phyloP scores from a whole-genome alignment of 2,888 invertebrate genomes.

The Phyllotreta striolata region DNA sequence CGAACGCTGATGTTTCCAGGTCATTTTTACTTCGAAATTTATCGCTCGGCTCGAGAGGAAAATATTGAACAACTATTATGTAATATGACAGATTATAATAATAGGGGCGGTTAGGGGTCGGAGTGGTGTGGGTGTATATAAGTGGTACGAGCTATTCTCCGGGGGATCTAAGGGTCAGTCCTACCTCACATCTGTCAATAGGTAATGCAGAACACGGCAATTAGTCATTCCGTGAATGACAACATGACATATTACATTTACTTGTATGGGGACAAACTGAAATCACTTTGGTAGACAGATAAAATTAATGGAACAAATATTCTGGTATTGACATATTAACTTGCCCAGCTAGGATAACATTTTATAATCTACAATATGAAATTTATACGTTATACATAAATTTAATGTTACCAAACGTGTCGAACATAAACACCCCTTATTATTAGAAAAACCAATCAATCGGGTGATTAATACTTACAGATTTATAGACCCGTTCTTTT shows the following conservation, averaged over 20 bases:
- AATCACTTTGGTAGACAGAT: conserved; percentile 48
- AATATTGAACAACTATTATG: conserved; percentile 32
- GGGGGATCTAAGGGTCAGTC: conserved; percentile 54
- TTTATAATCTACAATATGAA: too few species aligned
- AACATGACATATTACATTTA: conserved; percentile 59
- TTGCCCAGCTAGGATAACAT: background rate
- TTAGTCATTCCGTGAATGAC: conserved; percentile 60
- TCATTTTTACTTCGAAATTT: conserved; percentile 10
- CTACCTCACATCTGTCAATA: conserved; percentile 60
- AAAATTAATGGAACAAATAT: conserved; percentile 45
- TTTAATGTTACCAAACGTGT: too few species aligned
- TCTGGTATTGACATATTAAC: conserved; percentile 25
- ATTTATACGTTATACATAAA: too few species aligned
- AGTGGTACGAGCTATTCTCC: conserved; percentile 50
- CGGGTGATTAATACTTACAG: conserved; percentile 15
- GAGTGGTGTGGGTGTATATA: conserved; percentile 41
- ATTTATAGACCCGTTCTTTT: background rate
- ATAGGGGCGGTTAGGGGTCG: conserved; percentile 25
- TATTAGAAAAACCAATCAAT: too few species aligned
- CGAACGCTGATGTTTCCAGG: conserved; percentile 6
- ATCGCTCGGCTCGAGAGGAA: conserved; percentile 7
- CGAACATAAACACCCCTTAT: too few species aligned
- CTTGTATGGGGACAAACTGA: conserved; percentile 44
- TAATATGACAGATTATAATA: conserved; percentile 37
- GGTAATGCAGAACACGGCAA: conserved; percentile 56